Evolutionary conservation across 2,797 vertebrate genomes (phyloP).

Genomic region (Pipistrellus kuhlii): DNA sequence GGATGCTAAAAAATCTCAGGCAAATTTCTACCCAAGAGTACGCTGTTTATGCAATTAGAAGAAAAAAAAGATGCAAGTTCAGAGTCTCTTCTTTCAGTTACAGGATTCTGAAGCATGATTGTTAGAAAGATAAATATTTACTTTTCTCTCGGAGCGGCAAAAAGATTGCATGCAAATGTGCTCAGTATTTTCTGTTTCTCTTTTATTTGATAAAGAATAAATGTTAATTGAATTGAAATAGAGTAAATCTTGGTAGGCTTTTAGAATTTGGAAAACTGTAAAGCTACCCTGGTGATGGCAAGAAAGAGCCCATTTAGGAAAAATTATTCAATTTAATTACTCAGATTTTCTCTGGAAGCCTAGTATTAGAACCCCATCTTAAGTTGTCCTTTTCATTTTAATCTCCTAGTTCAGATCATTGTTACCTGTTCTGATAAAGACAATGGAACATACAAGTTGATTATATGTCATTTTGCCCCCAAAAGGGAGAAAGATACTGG

Average conservation of each 20-base stretch:
- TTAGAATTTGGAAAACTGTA: not conserved
- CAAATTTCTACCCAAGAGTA: conserved; percentile 65
- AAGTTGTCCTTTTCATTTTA: not conserved
- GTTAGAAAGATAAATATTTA: conserved; percentile 71
- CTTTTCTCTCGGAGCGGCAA: conserved; percentile 65
- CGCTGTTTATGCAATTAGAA: conserved; percentile 66
- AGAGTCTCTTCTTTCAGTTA: conserved; percentile 38
- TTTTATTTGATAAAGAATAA: conserved; percentile 41
- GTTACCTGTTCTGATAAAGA: not conserved
- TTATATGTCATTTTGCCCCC: not conserved
- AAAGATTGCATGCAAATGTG: conserved; percentile 62
- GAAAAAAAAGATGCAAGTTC: conserved; percentile 26
- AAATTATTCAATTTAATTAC: not conserved
- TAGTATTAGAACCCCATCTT: not conserved
- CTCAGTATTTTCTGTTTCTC: conserved; percentile 49
- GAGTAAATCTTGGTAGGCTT: not conserved
- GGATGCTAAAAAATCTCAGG: conserved; percentile 66
- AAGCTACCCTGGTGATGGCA: not conserved
- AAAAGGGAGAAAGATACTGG: not conserved
- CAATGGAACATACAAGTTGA: not conserved
- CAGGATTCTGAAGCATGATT: conserved; percentile 54
- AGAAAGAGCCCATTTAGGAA: not conserved
- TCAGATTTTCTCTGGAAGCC: not conserved
- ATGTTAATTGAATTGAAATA: conserved; percentile 41
- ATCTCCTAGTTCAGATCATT: not conserved